Conservation (phyloP, 1,140 invertebrate species). For the Bombus superbus region DNA sequence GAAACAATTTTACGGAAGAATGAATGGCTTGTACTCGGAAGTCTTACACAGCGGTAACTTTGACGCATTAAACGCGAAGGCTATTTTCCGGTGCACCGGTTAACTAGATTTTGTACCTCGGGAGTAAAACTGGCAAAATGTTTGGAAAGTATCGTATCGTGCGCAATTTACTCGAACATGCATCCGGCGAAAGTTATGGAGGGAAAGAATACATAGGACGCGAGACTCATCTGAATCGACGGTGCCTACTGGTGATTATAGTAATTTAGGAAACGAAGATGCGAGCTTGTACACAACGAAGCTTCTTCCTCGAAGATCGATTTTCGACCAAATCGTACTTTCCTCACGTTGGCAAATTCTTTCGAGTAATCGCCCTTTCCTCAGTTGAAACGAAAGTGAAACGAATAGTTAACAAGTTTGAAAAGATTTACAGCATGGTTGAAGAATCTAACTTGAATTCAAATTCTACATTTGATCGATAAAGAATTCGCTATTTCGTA, state of each 20-base stretch:
- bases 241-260: not conserved
- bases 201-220: not conserved
- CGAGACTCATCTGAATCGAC: not conserved
- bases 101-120: not conserved
- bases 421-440: too few relatives aligned
- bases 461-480: too few relatives aligned
- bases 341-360: too few relatives aligned
- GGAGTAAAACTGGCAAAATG: not conserved
- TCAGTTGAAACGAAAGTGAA: too few relatives aligned
- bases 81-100: not conserved
- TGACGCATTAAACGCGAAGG: not conserved
- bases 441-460: too few relatives aligned
- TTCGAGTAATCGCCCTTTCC: fast-evolving
- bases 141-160: not conserved
- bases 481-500: too few relatives aligned
- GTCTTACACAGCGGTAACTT: not conserved
- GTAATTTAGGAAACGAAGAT: not conserved
- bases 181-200: not conserved
- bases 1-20: not conserved
- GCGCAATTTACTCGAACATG: not conserved
- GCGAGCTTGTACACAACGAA: not conserved
- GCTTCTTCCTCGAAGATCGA: not conserved
- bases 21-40: not conserved
- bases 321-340: too few relatives aligned
- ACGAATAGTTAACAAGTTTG: too few relatives aligned